Evolutionary conservation across 1,140 invertebrate genomes (phyloP), one percentile per base, ranked within the genome.

Genomic region (Carcinoscorpius rotundicauda): DNA sequence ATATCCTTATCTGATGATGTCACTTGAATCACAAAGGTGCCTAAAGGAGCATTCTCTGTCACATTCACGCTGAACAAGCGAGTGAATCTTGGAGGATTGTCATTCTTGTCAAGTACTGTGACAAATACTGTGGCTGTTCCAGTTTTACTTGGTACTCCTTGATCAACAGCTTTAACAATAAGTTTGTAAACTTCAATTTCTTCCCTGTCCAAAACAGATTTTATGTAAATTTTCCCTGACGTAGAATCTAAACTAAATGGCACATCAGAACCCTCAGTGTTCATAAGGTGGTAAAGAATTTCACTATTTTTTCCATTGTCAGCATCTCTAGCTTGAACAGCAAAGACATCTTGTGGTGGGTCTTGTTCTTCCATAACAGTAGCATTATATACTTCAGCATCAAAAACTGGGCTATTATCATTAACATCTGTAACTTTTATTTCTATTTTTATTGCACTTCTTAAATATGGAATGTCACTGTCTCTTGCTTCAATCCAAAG

Each of bases 401-500:
- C 56, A 64, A 72, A 91, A 0, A 87, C 77, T 3, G 93, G 94
- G 0, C 85, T 76, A 78, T 96, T 95, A 73, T 97, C 93, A 76
- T 98, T 97, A 5, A 85, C 84, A 75, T 97, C 93, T 0, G 87
- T 88, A 0, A 97, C 87, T 74, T 91, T 90, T 48, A 97, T 86
- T 57, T 86, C 79, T 5, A 97, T 74, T 71, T 87, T 82, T 3
- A 73, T 71, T 0, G 74, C 65, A 86, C 85, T 89, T 64, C 87
- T 80, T 11, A 94, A 75, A 1, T 87, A 83, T 5, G 90, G 90
- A 59, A 82, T 83, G 73, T 91, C 89, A 1, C 86, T 86, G 77
- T 96, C 91, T 62, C 84, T 79, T 1, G 93, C 93, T 81, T 94
- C 89, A 61, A 97, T 83, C 93, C 93, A 97, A 49, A 97, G 84